These are phyloP conservation scores for Sanderia malayensis DNA, from an alignment of 30 jellyfish, hydroid and myxozoan genomes.

Conservation along the genomic window DNA sequence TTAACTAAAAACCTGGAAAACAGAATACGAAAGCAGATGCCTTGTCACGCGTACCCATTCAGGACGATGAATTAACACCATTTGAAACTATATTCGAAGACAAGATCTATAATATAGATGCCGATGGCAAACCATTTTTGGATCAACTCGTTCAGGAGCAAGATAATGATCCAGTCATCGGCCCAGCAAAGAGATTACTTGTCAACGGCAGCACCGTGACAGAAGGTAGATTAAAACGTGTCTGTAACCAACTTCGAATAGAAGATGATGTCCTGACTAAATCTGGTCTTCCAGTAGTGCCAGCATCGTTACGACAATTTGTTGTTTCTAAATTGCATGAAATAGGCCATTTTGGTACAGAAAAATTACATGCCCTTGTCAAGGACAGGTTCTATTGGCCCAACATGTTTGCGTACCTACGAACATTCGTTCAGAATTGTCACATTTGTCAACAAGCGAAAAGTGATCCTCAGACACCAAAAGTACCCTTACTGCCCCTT, in stretches of 20 bases:
- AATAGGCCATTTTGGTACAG: slow-evolving; percentile 26
- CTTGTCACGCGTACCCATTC: not conserved
- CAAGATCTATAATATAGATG: slow-evolving; percentile 1
- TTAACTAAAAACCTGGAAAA: not conserved
- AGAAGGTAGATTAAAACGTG: slow-evolving; percentile 37
- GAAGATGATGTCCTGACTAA: slow-evolving; percentile 44
- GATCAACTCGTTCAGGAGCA: not conserved
- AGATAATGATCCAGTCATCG: not conserved
- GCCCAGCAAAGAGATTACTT: slow-evolving; percentile 5
- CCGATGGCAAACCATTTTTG: not conserved
- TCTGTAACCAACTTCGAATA: slow-evolving; percentile 18
- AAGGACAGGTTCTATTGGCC: slow-evolving; percentile 48
- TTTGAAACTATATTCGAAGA: slow-evolving; percentile 15
- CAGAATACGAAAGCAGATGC: not conserved
- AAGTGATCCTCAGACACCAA: slow-evolving; percentile 42
- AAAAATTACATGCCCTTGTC: slow-evolving; percentile 8
- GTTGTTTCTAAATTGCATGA: slow-evolving; percentile 22
- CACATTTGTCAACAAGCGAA: slow-evolving; percentile 34
- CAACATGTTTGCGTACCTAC: slow-evolving; percentile 30
- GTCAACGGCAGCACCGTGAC: slow-evolving; percentile 2
- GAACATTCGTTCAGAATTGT: slow-evolving; percentile 8
- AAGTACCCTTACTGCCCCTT: slow-evolving; percentile 49
- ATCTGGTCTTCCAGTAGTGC: slow-evolving; percentile 51
- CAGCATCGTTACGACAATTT: slow-evolving; percentile 26
- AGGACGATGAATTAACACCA: not conserved